phyloP scores from a whole-genome alignment of 2,113 vertebrate species.

The Psittacula cyanocephala region DNA sequence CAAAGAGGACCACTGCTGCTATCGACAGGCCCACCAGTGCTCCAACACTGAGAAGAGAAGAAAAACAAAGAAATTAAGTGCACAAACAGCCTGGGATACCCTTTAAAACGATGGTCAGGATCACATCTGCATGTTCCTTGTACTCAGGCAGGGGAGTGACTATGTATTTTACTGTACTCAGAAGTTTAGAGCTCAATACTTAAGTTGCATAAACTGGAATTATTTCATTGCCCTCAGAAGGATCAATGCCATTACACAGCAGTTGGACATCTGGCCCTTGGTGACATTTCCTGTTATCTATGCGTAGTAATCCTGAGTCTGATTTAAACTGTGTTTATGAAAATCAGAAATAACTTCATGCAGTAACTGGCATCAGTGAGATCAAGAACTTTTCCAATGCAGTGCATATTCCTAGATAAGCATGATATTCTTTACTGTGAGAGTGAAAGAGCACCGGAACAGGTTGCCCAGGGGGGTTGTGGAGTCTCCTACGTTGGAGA shows the following conservation, averaged over 20 bases:
- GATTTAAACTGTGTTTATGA: neutral
- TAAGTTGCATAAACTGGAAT: neutral
- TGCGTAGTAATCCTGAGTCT: neutral
- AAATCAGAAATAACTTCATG: neutral
- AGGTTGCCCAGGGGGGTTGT: no score
- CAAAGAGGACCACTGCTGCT: constrained; percentile 88
- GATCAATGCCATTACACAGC: neutral
- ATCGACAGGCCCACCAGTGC: constrained; percentile 90
- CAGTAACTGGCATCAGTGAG: neutral
- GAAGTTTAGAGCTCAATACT: neutral
- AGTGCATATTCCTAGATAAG: neutral
- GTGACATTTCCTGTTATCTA: neutral
- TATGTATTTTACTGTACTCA: neutral
- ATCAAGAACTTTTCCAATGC: neutral
- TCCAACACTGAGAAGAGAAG: constrained; percentile 80
- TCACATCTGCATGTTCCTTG: neutral
- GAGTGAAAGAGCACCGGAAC: no score
- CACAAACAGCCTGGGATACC: neutral
- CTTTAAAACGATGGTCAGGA: neutral
- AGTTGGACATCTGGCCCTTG: neutral
- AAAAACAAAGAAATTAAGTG: constrained; percentile 21
- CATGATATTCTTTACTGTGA: neutral
- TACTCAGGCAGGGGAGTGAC: neutral
- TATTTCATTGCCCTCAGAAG: neutral
- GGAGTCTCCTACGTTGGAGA: no score